Evolutionary conservation across 2,797 vertebrate genomes (phyloP).

Genomic region (Darevskia nairensis): DNA sequence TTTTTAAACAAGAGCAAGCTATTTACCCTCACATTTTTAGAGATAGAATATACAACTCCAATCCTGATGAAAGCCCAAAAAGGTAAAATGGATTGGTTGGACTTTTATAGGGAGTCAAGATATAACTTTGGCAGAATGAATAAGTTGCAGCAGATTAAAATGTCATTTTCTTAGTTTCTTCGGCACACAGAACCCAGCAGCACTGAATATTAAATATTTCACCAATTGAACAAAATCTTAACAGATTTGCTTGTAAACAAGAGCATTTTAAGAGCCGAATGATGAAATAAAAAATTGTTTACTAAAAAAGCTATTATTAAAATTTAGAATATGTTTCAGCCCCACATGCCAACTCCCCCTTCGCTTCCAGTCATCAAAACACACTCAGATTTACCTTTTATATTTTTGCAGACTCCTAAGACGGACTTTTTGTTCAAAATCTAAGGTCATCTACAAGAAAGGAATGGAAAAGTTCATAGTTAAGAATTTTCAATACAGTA

Average conservation of each 20-base stretch:
- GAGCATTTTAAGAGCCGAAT: background rate
- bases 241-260: background rate
- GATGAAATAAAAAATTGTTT: background rate
- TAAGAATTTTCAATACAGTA: slow-evolving; percentile 24
- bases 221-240: background rate
- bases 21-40: background rate
- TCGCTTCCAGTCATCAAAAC: background rate
- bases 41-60: background rate
- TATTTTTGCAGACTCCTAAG: background rate
- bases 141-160: background rate
- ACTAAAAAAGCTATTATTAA: background rate
- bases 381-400: slow-evolving; percentile 50
- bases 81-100: background rate
- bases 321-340: background rate
- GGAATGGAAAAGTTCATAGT: background rate
- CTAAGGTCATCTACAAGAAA: slow-evolving; percentile 21
- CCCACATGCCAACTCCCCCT: background rate
- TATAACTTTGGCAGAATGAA: background rate
- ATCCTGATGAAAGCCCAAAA: background rate
- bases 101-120: background rate
- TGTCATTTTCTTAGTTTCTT: background rate
- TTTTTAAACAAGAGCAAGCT: background rate
- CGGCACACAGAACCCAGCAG: background rate
- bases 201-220: background rate
- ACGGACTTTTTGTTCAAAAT: slow-evolving; percentile 8